Evolutionary conservation across 2,888 invertebrate genomes (phyloP), one percentile per base, ranked within the genome.

Genomic region (Caenorhabditis imperialis): DNA sequence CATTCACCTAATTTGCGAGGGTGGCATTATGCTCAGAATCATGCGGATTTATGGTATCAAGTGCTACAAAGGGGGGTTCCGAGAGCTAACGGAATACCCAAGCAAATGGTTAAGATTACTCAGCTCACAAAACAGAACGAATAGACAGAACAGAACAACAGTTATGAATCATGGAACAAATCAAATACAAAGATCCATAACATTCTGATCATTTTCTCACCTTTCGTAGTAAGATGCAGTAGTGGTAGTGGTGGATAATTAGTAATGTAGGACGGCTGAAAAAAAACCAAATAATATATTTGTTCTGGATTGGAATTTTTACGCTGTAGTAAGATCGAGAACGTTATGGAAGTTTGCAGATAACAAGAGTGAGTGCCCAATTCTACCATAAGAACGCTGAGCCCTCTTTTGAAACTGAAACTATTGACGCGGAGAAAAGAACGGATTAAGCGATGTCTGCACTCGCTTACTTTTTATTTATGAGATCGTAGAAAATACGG

Each of bases 361-460:
- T 20, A 50, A 33, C 48, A 30, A 30, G 25, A 16, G 38, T 0
- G 18, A 30, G 1, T 8, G 3, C 18, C 38, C n/a, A n/a, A n/a
- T n/a, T n/a, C n/a, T n/a, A n/a, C n/a, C n/a, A n/a, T n/a, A n/a
- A 37, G 25, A 40, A 54, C 18, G 10, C 18, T 33, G 33, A 44
- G 27, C 42, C 51, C 33, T 51, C 8, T 50, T 61, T 18, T 37
- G 20, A 1, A 40, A 51, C 14, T 20, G 30, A 42, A 55, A 42
- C 55, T 25, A 50, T 40, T 50, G 38, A 57, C 8, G 65, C 55
- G n/a, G n/a, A n/a, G n/a, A n/a, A n/a, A n/a, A n/a, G 50, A 55
- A 55, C 45, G 37, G 38, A 53, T 54, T 40, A 57, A 25, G 22
- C 22, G 63, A 38, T 37, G 63, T 63, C 63, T 63, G 63, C 63